Evolutionary conservation across 1,140 invertebrate genomes (phyloP), one percentile per base, ranked within the genome.

Genomic region (Bombus cullumanus): DNA sequence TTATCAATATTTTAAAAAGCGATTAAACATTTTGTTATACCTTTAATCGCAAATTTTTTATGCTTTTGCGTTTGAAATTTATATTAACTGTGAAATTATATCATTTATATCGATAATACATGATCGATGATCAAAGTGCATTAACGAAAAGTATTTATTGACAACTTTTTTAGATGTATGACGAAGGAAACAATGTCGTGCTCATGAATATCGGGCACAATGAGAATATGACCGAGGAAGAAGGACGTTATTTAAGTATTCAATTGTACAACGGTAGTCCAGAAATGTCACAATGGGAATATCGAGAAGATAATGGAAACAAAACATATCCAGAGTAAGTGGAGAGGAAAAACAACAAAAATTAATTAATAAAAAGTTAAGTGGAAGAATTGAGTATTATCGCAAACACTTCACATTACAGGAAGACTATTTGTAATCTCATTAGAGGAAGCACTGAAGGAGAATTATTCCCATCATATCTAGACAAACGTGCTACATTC

Each of bases 251-350:
- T 28, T 95, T 96, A 62, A 95, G 96, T 22, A 96, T 97, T 13
- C 90, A 96, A 31, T 93, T 88, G 64, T 96, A 96, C 88, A 97
- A 97, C 89, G 96, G 96, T 0, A 96, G 95, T 53, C 95, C 96
- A 0, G 96, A 96, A 41, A 94, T 97, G 22, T 89, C 93, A 22
- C 92, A 96, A 18, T 97, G 97, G 97, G 96, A 96, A 53, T 97
- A 96, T 86, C 79, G 93, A 0, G 90, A 94, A 9, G 87, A 91
- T 15, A 90, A 93, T 80, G 89, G 86, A 83, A 95, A 95, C 39
- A 83, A 90, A 10, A 93, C 93, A 1, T 85, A 88, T 84, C 78
- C 92, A 12, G 86, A 91, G 94, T 95, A 89, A 93, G 92, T 85
- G 59, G 41, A 47, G 72, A 41, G 31, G 10, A 6, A 66, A 39